Percentiles rank a stretch among this genome's conserved stretches.
These are phyloP conservation scores for Alouatta palliata DNA, from an alignment of 2,113 vertebrate genomes.

Conservation along the genomic window DNA sequence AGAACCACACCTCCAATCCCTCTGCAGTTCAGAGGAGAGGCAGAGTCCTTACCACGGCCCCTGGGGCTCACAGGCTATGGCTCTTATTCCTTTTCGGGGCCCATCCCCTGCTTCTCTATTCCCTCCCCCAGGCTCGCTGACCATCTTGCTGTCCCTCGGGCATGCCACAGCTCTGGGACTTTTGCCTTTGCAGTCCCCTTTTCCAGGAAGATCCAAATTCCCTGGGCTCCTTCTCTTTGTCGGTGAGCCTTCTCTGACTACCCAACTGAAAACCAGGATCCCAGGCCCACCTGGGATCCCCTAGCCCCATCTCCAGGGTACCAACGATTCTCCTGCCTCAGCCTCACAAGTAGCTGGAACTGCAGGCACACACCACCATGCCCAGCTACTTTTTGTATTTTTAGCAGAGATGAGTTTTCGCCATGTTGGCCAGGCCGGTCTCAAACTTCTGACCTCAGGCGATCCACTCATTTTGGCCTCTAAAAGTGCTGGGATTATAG, in stretches of 20 bases:
- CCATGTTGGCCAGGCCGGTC: background rate
- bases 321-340: background rate
- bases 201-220: background rate
- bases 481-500: background rate
- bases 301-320: background rate
- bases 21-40: fast-evolving
- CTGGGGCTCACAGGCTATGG: fast-evolving
- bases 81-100: background rate
- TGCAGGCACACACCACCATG: background rate
- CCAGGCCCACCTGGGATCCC: background rate
- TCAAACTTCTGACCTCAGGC: background rate
- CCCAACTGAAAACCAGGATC: background rate
- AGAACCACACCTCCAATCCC: background rate
- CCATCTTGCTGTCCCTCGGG: background rate
- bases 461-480: background rate
- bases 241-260: background rate
- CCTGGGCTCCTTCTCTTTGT: background rate
- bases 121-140: background rate
- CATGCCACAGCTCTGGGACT: background rate
- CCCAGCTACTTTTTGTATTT: background rate
- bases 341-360: background rate
- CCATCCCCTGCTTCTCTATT: background rate
- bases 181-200: background rate
- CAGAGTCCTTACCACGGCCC: background rate
- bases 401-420: background rate